Conservation (phyloP, 2,113 vertebrate genomes). For the Antechinus flavipes region DNA sequence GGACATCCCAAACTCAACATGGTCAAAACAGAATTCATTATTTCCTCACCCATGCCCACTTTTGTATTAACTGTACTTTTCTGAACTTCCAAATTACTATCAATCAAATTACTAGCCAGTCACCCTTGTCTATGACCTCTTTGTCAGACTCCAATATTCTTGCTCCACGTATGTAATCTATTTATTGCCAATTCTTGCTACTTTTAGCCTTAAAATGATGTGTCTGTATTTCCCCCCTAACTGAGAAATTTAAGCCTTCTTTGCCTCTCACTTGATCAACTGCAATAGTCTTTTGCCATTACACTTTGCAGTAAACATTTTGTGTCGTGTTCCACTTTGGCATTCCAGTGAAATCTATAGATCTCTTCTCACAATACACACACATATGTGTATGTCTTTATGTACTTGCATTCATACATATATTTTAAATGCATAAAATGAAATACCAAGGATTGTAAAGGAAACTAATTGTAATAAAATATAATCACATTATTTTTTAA, state of each 20-base stretch:
- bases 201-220: not conserved
- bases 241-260: not conserved
- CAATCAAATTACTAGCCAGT: not conserved
- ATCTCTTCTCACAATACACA: not conserved
- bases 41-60: not conserved
- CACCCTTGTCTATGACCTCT: not conserved
- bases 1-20: not conserved
- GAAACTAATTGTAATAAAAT: not conserved
- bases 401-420: no score
- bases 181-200: not conserved
- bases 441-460: not conserved
- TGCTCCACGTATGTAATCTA: not conserved
- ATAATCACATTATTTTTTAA: not conserved
- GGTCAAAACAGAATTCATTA: not conserved
- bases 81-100: not conserved
- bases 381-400: no score
- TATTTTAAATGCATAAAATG: not conserved
- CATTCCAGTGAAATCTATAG: not conserved
- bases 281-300: not conserved
- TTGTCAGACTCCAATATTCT: not conserved
- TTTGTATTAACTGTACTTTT: not conserved
- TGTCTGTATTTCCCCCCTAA: not conserved
- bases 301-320: not conserved
- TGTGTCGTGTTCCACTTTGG: not conserved
- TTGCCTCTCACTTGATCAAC: not conserved